Percentiles rank a stretch among this genome's conserved stretches.
These are phyloP conservation scores for Cantharis rustica DNA, from an alignment of 2,888 invertebrate species.

Conservation along the genomic window DNA sequence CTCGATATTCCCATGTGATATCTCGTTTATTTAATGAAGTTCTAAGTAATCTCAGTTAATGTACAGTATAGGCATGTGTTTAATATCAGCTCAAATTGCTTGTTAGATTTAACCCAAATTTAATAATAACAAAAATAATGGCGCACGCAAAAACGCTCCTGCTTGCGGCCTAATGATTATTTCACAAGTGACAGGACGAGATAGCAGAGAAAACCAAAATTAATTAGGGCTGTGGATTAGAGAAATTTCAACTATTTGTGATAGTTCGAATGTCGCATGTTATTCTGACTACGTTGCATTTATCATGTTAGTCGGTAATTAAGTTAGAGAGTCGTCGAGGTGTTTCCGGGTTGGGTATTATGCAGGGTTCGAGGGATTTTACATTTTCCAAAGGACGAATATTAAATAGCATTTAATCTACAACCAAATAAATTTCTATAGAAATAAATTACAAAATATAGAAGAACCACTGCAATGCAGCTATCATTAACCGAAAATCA, in stretches of 20 bases:
- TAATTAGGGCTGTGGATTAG: background rate
- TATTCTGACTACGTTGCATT: slow-evolving; percentile 9
- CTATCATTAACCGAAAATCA: background rate
- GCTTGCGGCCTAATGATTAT: background rate
- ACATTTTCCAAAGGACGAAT: slow-evolving; percentile 10
- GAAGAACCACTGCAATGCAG: slow-evolving; percentile 1
- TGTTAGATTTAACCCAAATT: slow-evolving; percentile 16
- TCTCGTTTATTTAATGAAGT: slow-evolving; percentile 28
- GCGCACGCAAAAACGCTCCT: background rate
- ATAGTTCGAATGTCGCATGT: slow-evolving; percentile 9
- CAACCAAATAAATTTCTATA: slow-evolving; percentile 9
- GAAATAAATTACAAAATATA: slow-evolving; percentile 3
- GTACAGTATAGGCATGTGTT: slow-evolving; percentile 23
- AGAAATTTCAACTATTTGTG: background rate
- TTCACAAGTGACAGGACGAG: background rate
- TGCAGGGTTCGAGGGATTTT: slow-evolving; percentile 16
- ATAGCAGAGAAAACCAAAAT: background rate
- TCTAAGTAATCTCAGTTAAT: slow-evolving; percentile 28
- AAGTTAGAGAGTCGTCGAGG: slow-evolving; percentile 15
- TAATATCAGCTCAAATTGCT: slow-evolving; percentile 25
- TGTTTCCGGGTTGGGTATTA: slow-evolving; percentile 18
- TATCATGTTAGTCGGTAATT: slow-evolving; percentile 23
- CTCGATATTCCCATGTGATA: slow-evolving; percentile 28
- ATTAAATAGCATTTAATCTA: slow-evolving; percentile 10
- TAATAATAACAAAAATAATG: background rate